Base-by-base conservation (phyloP, 2,797 vertebrate genomes). In the Etheostoma perlongum region DNA sequence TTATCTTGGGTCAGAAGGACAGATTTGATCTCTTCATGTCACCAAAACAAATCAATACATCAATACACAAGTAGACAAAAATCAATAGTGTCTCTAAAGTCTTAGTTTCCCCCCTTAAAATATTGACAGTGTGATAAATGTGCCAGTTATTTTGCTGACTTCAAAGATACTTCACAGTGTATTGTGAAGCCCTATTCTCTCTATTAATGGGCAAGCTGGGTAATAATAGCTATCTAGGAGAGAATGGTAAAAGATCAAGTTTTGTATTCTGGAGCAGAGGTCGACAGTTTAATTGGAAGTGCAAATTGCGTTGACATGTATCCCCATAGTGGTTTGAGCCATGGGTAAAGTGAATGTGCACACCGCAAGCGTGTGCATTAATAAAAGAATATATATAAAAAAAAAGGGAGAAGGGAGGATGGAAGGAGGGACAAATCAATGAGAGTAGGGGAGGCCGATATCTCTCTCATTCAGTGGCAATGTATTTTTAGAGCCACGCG, bases 221-320 rank as follows among this genome's bases (percentile, higher is more conserved):
- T 94, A 92, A 92, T 91, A 93, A 95, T 93, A 95, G 90, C 89
- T 48, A 84, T 91, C 82, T 78, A 89, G 87, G 74, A 79, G 86
- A 92, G 91, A 82, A 88, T 82, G 88, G 75, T 88, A 88, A 91
- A 92, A 91, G 96, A 92, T 93, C 93, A 93, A 87, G 83, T 91
- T 93, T 90, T 90, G 89, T 87, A 89, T 95, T 95, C 93, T 96
- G 92, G 95, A 95, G 92, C 95, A 94, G 93, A 96, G 96, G 94
- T 96, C 96, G 94, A 93, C 96, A 96, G 95, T 95, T 94, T 98
- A 99, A 98, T 98, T 98, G 96, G 96, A 96, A 97, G 96, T 95
- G 96, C 95, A 94, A 91, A 97, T 97, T 97, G 94, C 94, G 92
- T 94, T 96, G 95, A 97, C 94, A 93, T 93, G 95, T 95, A 96